Conservation (phyloP, 2,113 vertebrate species). For the Xiphophorus hellerii region DNA sequence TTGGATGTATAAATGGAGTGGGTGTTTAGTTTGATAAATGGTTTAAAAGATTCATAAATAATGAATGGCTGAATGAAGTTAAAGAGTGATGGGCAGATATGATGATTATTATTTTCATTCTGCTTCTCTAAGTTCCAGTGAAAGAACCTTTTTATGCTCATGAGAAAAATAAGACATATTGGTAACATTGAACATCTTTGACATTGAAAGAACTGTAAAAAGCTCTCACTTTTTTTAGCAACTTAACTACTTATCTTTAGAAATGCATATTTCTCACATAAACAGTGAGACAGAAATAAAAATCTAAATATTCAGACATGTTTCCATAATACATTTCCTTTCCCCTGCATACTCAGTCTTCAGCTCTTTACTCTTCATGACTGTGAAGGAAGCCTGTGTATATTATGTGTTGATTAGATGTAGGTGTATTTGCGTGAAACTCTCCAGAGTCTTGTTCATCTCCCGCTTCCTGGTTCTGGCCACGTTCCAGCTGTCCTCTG, state of each 20-base stretch:
- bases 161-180: neutral
- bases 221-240: neutral
- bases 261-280: too few relatives aligned
- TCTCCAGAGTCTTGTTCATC: constrained; percentile 40
- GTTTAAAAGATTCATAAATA: neutral
- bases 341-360: neutral
- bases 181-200: neutral
- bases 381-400: neutral
- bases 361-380: neutral
- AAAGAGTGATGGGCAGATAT: neutral
- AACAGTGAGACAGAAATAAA: neutral
- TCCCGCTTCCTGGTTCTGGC: constrained; percentile 48
- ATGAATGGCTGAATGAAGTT: neutral
- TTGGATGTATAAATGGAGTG: too few relatives aligned
- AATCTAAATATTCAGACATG: neutral
- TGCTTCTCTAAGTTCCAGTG: too few relatives aligned
- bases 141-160: too few relatives aligned
- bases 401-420: neutral
- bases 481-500: constrained; percentile 55
- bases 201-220: neutral
- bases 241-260: neutral
- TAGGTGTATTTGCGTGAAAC: constrained; percentile 31
- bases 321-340: neutral
- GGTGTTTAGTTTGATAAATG: too few relatives aligned
- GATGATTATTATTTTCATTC: too few relatives aligned